A percentile compares a stretch with the other conserved stretches of the same genome.
phyloP scores from a whole-genome alignment of 1,140 invertebrate species.

The Bombus breviceps region DNA sequence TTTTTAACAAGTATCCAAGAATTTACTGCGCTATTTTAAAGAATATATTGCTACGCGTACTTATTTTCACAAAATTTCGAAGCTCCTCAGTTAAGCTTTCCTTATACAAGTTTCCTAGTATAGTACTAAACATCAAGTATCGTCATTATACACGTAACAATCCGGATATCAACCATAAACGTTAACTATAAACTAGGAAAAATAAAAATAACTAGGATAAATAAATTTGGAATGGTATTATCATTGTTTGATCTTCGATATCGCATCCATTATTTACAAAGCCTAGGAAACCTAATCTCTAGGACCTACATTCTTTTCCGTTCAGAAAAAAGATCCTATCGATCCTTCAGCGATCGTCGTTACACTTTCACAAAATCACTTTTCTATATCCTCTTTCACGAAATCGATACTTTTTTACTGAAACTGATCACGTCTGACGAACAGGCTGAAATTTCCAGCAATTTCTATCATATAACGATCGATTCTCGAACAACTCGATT shows the following conservation, averaged over 20 bases:
- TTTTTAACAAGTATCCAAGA: not conserved
- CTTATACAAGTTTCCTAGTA: too few relatives aligned
- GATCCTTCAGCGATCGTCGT: not conserved
- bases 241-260: too few relatives aligned
- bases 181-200: too few relatives aligned
- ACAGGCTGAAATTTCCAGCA: slow-evolving; percentile 36
- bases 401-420: slow-evolving; percentile 22
- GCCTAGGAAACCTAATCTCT: not conserved
- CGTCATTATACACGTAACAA: too few relatives aligned
- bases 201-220: too few relatives aligned
- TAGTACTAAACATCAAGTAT: too few relatives aligned
- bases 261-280: not conserved
- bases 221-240: too few relatives aligned
- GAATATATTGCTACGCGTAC: not conserved
- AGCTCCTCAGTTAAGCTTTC: too few relatives aligned
- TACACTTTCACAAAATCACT: slow-evolving; percentile 43
- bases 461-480: slow-evolving; percentile 39
- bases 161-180: too few relatives aligned
- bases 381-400: slow-evolving; percentile 51
- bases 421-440: not conserved
- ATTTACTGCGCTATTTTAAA: not conserved
- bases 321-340: not conserved
- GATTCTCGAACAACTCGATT: slow-evolving; percentile 15
- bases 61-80: too few relatives aligned
- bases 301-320: too few relatives aligned